phyloP scores from a whole-genome alignment of 1,140 invertebrate species.

The Heliconius hermathena region DNA sequence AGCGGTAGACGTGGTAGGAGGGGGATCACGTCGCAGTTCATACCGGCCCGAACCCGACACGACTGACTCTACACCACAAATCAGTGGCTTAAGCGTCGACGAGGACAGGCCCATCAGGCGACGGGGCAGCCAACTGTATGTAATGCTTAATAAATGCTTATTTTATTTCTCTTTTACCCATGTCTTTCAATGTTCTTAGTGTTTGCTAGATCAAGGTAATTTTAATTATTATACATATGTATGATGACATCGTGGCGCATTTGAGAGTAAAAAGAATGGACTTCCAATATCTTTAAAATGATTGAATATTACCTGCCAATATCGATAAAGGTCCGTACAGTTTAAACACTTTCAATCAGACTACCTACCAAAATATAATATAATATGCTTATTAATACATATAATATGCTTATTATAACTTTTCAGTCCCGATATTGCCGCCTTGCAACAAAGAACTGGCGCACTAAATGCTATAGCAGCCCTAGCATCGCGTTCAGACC shows the following conservation, averaged over 20 bases:
- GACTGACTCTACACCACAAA: conserved; percentile 70
- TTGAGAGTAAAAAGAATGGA: not conserved
- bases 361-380: not conserved
- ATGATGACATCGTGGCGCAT: not conserved
- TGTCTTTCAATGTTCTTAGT: not conserved
- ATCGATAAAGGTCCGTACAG: too few species aligned
- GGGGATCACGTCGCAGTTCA: conserved; percentile 84
- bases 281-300: not conserved
- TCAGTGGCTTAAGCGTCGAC: conserved; percentile 83
- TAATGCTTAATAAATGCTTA: conserved; percentile 43
- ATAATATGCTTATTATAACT: not conserved
- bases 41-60: conserved; percentile 83
- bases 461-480: conserved; percentile 65
- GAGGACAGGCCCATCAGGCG: conserved; percentile 88
- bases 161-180: not conserved
- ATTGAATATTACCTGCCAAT: too few species aligned
- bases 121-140: conserved; percentile 90
- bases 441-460: conserved; percentile 83
- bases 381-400: too few species aligned
- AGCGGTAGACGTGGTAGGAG: conserved; percentile 89
- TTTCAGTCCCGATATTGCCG: conserved; percentile 87
- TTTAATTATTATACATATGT: too few species aligned
- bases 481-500: conserved; percentile 55
- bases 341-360: not conserved
- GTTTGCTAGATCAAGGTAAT: not conserved